Conservation (phyloP, 1,140 invertebrate genomes). For the Micrasema minimum region DNA sequence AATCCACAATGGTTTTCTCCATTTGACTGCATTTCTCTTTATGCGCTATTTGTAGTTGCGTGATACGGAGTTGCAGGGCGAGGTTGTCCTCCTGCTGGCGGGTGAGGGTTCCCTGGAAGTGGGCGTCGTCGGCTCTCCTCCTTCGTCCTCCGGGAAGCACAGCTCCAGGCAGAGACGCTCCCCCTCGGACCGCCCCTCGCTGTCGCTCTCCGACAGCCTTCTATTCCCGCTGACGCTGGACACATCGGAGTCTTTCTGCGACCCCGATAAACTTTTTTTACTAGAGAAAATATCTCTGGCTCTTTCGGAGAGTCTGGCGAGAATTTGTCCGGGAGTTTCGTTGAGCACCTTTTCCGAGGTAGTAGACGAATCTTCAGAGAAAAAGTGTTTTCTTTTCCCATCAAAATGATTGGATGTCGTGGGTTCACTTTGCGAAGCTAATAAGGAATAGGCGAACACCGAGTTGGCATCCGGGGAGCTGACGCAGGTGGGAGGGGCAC, state of each 20-base stretch:
- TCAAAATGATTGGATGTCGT: constrained; percentile 59
- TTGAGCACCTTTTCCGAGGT: constrained; percentile 56
- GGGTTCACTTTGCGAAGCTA: constrained; percentile 60
- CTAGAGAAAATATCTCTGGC: constrained; percentile 66
- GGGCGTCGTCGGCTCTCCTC: constrained; percentile 56
- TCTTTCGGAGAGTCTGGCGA: constrained; percentile 63
- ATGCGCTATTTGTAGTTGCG: constrained; percentile 59
- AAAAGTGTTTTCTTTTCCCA: constrained; percentile 61
- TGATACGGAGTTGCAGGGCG: constrained; percentile 61
- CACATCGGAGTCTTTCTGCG: constrained; percentile 58
- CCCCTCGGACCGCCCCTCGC: constrained; percentile 58
- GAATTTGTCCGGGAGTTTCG: constrained; percentile 63
- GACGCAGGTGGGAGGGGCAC: constrained; percentile 73
- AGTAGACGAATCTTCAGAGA: constrained; percentile 57
- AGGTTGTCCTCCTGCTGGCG: constrained; percentile 62
- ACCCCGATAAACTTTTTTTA: constrained; percentile 60
- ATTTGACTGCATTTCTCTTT: constrained; percentile 64
- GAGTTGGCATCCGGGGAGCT: constrained; percentile 68
- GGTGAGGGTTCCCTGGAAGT: constrained; percentile 57
- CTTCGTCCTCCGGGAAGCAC: constrained; percentile 62
- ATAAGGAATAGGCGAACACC: constrained; percentile 55
- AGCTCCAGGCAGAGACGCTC: constrained; percentile 64
- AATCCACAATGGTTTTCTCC: constrained; percentile 61
- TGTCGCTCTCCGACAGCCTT: constrained; percentile 64
- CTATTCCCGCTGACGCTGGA: constrained; percentile 62